Evolutionary conservation across 2,888 invertebrate species (phyloP), one percentile per base, ranked within the genome.

Genomic region (Heliconius charithonia): DNA sequence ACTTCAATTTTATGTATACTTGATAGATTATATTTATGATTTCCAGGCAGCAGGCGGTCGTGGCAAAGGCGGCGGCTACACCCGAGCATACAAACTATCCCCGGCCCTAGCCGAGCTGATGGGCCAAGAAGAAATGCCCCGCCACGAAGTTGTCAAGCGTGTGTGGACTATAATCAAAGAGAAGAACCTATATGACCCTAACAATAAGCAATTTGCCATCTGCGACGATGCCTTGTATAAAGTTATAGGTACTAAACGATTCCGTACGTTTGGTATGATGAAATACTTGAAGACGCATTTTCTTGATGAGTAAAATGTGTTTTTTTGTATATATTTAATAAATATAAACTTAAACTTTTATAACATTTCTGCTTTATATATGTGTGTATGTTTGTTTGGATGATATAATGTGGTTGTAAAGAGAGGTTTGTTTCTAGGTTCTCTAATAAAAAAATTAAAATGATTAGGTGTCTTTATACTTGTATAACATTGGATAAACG

Each of bases 191-290:
- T 98, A 97, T 86, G 99, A 99, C 89, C 99, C 98, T 16, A 98
- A 97, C 87, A 99, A 99, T 92, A 98, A 98, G 92, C 98, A 98
- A 92, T 99, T 96, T 88, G 98, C 99, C 83, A 97, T 99, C 86
- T 99, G 99, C 92, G 98, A 99, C 89, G 98, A 98, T 76, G 97
- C 98, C 76, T 94, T 99, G 65, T 95, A 97, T 90, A 98, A 97
- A 92, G 97, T 99, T 63, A 98, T 99, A 90, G 98, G 98, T 63
- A 97, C 97, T 3, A 98, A 98, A 90, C 97, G 98, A 86, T 98
- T 99, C 96, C 97, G 98, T 85, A 98, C 98, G 77, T 99, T 99
- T 87, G 99, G 98, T 82, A 99, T 99, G 99, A 98, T 99, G 97
- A 99, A 99, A 91, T 98, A 98, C 92, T 96, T 99, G 85, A 98